A percentile compares a stretch with the other conserved stretches of the same genome.
These are phyloP conservation scores for Pygoscelis antarcticus DNA, from an alignment of 2,113 vertebrate species.

Conservation along the genomic window DNA sequence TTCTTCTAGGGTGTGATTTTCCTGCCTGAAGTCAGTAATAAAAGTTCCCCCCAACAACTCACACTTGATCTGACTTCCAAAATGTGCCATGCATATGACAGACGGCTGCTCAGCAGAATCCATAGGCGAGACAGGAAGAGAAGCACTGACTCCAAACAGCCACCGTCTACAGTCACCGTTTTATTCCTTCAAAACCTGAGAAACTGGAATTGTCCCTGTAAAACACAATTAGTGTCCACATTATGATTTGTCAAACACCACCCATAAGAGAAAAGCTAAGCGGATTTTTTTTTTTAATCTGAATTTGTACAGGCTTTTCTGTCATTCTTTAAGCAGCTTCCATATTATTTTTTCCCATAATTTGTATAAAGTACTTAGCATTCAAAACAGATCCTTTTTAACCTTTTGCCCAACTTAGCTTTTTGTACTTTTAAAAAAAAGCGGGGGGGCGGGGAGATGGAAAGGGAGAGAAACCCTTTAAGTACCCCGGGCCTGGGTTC, in stretches of 20 bases:
- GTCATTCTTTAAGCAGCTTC: conserved; percentile 13
- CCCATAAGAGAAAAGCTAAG: conserved; percentile 9
- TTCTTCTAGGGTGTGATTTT: not conserved
- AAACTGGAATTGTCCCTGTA: not conserved
- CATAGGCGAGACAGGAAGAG: accelerated
- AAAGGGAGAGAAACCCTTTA: conserved; percentile 68
- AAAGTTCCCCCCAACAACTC: not conserved
- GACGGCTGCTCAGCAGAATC: not conserved
- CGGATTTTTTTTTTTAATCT: conserved; percentile 38
- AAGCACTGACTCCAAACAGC: not conserved
- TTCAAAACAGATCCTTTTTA: conserved; percentile 85
- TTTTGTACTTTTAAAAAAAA: conserved; percentile 35
- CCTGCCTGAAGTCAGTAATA: not conserved
- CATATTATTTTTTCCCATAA: conserved; percentile 44
- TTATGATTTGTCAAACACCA: not conserved
- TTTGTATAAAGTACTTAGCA: conserved; percentile 73
- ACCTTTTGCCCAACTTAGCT: conserved; percentile 84
- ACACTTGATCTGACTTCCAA: not conserved
- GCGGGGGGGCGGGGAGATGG: not conserved
- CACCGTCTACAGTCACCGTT: not conserved
- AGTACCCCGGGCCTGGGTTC: conserved; percentile 81
- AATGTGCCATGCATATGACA: not conserved
- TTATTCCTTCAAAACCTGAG: not conserved
- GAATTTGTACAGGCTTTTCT: conserved; percentile 18
- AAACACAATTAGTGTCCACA: not conserved